phyloP scores from a whole-genome alignment of 2,113 vertebrate species.

The Melozone crissalis region DNA sequence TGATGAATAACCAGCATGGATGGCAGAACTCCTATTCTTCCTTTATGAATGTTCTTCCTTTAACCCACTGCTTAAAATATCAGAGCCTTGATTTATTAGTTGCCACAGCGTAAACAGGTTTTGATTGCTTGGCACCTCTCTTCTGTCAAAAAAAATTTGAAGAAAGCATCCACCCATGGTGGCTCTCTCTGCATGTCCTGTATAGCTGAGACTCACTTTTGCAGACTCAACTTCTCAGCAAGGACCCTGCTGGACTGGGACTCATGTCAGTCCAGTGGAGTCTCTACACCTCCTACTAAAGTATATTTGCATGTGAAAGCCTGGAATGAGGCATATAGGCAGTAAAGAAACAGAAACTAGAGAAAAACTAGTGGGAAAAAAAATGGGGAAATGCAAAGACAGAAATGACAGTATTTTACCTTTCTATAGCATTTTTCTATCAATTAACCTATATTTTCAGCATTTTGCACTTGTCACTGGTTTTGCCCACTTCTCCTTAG shows the following conservation, averaged over 20 bases:
- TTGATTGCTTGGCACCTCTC: not conserved
- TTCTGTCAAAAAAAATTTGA: not conserved
- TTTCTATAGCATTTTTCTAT: not conserved
- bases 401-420: not conserved
- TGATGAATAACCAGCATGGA: conserved; percentile 33
- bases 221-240: not conserved
- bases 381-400: not conserved
- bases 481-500: not conserved
- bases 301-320: not conserved
- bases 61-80: conserved; percentile 1
- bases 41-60: not conserved
- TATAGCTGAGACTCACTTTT: not conserved
- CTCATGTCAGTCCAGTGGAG: not conserved
- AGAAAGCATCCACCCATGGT: not conserved
- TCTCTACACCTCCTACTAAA: not conserved
- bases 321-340: not conserved
- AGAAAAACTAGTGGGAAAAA: not conserved
- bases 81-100: conserved; percentile 13
- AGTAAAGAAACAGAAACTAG: not conserved
- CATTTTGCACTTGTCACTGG: not conserved
- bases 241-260: not conserved
- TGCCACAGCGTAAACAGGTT: not conserved
- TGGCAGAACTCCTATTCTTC: not conserved
- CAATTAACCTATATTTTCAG: not conserved
- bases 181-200: not conserved